Evolutionary conservation across 2,888 invertebrate genomes (phyloP).

Genomic region (Lumbricus terrestris): DNA sequence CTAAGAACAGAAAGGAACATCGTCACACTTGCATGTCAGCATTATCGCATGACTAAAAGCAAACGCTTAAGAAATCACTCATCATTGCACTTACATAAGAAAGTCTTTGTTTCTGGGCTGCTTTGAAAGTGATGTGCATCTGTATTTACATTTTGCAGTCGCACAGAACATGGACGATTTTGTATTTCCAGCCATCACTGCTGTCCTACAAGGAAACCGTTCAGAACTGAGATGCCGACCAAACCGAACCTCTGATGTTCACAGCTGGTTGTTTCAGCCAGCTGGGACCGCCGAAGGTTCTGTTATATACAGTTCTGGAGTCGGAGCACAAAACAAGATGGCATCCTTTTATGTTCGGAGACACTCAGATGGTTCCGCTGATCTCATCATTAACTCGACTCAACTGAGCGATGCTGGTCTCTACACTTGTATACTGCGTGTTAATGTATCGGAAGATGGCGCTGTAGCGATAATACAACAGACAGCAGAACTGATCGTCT

Average conservation of each 20-base stretch:
- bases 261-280: not conserved
- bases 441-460: not conserved
- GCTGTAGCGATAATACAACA: not conserved
- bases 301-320: not conserved
- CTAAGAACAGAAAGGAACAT: too few species aligned
- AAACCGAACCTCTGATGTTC: not conserved
- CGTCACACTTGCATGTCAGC: too few species aligned
- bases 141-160: not conserved
- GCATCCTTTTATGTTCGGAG: not conserved
- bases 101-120: not conserved
- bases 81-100: too few species aligned
- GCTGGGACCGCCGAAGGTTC: not conserved
- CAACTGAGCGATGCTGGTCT: not conserved
- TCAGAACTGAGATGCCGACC: not conserved
- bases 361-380: not conserved
- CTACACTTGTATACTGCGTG: not conserved
- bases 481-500: not conserved
- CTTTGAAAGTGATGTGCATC: not conserved
- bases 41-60: too few species aligned
- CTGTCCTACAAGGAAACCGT: not conserved
- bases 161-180: not conserved
- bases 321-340: not conserved
- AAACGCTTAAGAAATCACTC: too few species aligned
- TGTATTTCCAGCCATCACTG: not conserved
- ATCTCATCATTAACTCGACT: not conserved